These are phyloP conservation scores for Reinhardtius hippoglossoides DNA, from an alignment of 2,113 vertebrate species.

Conservation along the genomic window DNA sequence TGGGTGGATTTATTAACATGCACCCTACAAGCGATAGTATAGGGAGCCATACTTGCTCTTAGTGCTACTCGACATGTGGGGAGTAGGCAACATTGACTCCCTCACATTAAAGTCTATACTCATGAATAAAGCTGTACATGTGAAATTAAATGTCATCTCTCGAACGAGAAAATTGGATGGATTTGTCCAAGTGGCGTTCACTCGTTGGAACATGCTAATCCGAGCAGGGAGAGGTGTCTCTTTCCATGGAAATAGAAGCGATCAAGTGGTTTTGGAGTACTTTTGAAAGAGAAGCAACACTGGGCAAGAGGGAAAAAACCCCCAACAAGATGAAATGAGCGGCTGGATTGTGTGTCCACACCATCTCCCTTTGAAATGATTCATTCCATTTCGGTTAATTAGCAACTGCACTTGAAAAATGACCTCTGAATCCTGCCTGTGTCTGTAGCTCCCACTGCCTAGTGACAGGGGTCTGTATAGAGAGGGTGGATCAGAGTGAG, in stretches of 20 bases:
- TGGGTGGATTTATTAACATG: no score
- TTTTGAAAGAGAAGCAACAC: conserved; percentile 50
- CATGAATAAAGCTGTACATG: conserved; percentile 54
- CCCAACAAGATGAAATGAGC: conserved; percentile 51
- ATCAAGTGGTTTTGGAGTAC: conserved; percentile 66
- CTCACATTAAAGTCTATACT: conserved; percentile 54
- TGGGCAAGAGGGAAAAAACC: conserved; percentile 1
- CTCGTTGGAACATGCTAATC: conserved; percentile 70
- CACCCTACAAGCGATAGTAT: not conserved
- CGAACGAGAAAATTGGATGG: conserved; percentile 68
- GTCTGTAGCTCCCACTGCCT: conserved; percentile 47
- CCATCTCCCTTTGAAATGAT: conserved; percentile 68
- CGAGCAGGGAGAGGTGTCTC: conserved; percentile 48
- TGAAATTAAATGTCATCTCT: conserved; percentile 79
- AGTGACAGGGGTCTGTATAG: conserved; percentile 42
- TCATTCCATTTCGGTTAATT: conserved; percentile 72
- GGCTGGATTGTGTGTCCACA: conserved; percentile 50
- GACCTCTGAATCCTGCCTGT: conserved; percentile 68
- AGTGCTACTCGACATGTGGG: not conserved
- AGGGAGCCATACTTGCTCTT: not conserved
- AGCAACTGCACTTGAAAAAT: conserved; percentile 72
- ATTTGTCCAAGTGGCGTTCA: conserved; percentile 71
- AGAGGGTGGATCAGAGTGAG: conserved; percentile 26
- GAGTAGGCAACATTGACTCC: conserved; percentile 22
- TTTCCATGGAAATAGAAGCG: conserved; percentile 65